These are phyloP conservation scores for Enteromius paludinosus DNA, from an alignment of 2,797 vertebrate genomes.

Conservation along the genomic window DNA sequence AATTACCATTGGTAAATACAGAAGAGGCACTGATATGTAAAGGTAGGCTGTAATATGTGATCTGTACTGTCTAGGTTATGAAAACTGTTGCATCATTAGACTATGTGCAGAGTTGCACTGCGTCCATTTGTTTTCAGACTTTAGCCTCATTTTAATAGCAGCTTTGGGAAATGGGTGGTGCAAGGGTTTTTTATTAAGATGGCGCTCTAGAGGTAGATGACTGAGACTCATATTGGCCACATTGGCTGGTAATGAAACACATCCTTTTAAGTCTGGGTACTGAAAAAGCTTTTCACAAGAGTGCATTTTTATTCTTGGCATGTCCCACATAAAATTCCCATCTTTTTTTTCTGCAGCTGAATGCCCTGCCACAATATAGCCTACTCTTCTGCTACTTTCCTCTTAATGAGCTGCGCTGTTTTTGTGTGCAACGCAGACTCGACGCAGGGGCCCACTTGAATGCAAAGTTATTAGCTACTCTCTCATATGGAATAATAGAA, in stretches of 20 bases:
- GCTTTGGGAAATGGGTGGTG: constrained; percentile 26
- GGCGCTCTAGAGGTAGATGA: constrained; percentile 44
- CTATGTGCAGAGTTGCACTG: background rate
- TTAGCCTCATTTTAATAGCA: constrained; percentile 9
- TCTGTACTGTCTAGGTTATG: background rate
- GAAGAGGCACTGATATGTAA: background rate
- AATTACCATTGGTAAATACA: background rate
- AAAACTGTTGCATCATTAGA: background rate
- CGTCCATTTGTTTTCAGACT: background rate
- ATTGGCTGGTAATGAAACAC: constrained; percentile 53
- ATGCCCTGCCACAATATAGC: constrained; percentile 43
- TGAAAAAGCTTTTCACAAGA: constrained; percentile 52
- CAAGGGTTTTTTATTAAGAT: constrained; percentile 50
- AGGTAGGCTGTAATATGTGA: background rate
- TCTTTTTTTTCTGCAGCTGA: constrained; percentile 47
- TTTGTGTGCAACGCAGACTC: constrained; percentile 29
- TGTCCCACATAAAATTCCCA: constrained; percentile 35
- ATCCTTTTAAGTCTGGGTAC: constrained; percentile 54
- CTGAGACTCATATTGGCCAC: constrained; percentile 49
- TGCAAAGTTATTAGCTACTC: constrained; percentile 45
- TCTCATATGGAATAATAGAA: constrained; percentile 46
- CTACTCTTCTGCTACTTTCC: constrained; percentile 40
- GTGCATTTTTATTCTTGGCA: constrained; percentile 57
- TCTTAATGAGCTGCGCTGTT: constrained; percentile 40
- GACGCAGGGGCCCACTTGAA: constrained; percentile 29